Base-by-base conservation (phyloP, 2,113 vertebrate species). In the Mesoclemmys tuberculata region DNA sequence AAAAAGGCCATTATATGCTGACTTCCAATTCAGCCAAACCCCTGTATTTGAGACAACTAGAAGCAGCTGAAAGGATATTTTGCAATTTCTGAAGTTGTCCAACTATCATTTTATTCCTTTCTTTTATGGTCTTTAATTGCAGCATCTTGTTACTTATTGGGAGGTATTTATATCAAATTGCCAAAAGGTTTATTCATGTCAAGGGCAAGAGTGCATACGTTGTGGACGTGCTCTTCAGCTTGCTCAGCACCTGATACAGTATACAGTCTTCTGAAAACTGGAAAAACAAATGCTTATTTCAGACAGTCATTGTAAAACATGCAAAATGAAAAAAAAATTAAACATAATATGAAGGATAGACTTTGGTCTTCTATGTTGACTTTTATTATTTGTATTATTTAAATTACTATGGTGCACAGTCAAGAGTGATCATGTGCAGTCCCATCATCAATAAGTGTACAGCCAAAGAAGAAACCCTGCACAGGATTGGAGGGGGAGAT, bases 1-100 rank as follows among this genome's bases (percentile, higher is more conserved):
- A 14, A 44, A 75, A 46, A 92, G 64, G 82, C 94, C 11, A 80
- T 90, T 95, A 89, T 80, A 74, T 95, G 14, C 64, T 94, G 94
- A 86, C 92, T 88, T 83, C 80, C 94, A 68, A 46, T 79, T 89
- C 78, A 31, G 78, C 89, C 90, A 92, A 88, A 94, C 84, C 35
- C 77, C 49, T 44, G 48, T 68, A 51, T 84, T 24, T 82, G 18
- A 75, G 49, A 89, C 49, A 82, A 93, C 81, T 49, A 83, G 94
- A 85, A 93, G 87, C 56, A 91, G 38, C 44, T 93, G 48, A 90
- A 35, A 22, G 4, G 78, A 64, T 22, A 51, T 78, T 87, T 90
- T 92, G 64, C 24, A 3, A 87, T 61, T 89, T 90, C 16, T 5
- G 1, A 89, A 1, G 4, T 4, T 80, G 49, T 24, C 13, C 26